Percentiles rank a stretch among this genome's conserved stretches.
Conservation (phyloP, 2,113 vertebrate species). For the Tylochromis polylepis region DNA sequence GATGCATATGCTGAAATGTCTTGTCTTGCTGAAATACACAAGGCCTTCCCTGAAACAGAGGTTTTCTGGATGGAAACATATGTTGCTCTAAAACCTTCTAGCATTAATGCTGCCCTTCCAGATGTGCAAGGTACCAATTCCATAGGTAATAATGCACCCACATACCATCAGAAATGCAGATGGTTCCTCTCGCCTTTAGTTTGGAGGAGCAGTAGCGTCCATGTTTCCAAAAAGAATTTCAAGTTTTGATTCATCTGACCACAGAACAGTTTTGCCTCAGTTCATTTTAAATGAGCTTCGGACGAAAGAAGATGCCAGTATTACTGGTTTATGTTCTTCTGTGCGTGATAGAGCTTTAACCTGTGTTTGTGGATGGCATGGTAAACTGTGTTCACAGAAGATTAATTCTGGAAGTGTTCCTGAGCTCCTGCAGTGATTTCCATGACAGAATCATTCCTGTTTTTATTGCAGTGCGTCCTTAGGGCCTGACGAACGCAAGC, state of each 20-base stretch:
- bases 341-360: neutral
- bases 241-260: accelerated
- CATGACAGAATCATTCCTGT: neutral
- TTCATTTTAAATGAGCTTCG: neutral
- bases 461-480: accelerated
- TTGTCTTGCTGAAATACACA: neutral
- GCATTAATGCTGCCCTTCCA: neutral
- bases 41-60: neutral
- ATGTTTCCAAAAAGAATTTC: no score
- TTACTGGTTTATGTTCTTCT: neutral
- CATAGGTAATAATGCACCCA: neutral
- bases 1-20: neutral
- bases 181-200: no score
- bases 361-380: neutral
- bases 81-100: neutral
- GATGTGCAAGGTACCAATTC: neutral
- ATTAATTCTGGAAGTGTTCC: neutral
- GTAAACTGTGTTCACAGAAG: neutral
- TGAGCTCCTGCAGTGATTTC: neutral
- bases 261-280: neutral
- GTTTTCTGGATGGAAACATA: neutral
- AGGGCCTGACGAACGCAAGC: neutral
- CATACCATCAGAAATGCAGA: neutral
- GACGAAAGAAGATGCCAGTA: neutral
- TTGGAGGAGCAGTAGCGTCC: no score